phyloP scores from a whole-genome alignment of 1,140 invertebrate genomes.

The Cherax quadricarinatus region DNA sequence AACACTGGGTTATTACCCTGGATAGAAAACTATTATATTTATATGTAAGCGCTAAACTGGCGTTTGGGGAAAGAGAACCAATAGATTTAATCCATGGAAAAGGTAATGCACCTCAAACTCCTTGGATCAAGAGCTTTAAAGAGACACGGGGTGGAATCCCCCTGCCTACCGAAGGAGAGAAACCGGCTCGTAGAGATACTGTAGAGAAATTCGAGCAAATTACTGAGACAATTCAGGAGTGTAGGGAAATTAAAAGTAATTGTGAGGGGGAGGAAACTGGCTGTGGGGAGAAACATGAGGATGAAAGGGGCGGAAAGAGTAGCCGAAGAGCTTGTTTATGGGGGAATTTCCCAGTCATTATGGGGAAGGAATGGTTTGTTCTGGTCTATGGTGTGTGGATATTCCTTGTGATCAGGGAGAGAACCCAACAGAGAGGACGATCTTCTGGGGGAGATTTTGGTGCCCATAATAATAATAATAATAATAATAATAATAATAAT shows the following conservation, averaged over 20 bases:
- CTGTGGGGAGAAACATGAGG: too few species aligned
- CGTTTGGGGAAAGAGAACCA: too few species aligned
- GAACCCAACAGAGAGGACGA: background rate
- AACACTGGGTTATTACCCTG: background rate
- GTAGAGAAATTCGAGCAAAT: too few species aligned
- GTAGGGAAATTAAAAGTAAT: too few species aligned
- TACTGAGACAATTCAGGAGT: too few species aligned
- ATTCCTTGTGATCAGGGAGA: slow-evolving; percentile 22
- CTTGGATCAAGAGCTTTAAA: too few species aligned
- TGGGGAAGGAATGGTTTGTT: background rate
- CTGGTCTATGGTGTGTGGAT: background rate
- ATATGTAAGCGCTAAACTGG: too few species aligned
- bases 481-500: background rate
- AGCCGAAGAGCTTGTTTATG: background rate
- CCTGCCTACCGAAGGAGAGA: background rate
- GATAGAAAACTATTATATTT: background rate
- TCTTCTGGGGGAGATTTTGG: background rate
- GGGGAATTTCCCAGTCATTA: background rate
- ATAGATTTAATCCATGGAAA: too few species aligned
- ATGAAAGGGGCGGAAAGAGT: background rate
- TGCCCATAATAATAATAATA: background rate
- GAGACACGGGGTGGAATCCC: too few species aligned
- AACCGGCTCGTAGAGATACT: too few species aligned
- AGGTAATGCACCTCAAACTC: too few species aligned
- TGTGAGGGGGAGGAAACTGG: too few species aligned